Evolutionary conservation across 2,888 invertebrate genomes (phyloP).

Genomic region (Polymixis flavicincta): DNA sequence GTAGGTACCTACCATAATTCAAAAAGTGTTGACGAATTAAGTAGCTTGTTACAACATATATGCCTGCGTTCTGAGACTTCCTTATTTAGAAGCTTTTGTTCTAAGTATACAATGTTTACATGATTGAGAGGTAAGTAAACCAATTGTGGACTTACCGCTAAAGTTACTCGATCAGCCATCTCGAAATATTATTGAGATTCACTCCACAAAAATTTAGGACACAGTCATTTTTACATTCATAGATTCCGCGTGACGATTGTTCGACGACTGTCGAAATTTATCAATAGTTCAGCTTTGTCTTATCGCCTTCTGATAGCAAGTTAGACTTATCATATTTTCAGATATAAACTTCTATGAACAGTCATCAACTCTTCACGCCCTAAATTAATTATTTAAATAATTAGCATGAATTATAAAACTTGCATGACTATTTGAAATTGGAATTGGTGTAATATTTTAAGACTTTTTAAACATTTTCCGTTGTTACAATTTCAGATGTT

Average conservation of each 20-base stretch:
- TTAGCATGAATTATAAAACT: conserved; percentile 40
- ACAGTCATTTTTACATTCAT: conserved; percentile 71
- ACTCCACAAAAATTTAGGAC: conserved; percentile 71
- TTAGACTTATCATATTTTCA: conserved; percentile 76
- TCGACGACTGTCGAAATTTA: conserved; percentile 79
- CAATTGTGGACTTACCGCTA: conserved; percentile 80
- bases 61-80: conserved; percentile 4
- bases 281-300: conserved; percentile 78
- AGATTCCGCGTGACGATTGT: conserved; percentile 68
- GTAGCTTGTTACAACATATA: neutral
- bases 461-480: neutral
- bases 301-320: conserved; percentile 81
- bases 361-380: conserved; percentile 62
- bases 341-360: conserved; percentile 71
- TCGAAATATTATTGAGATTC: conserved; percentile 77
- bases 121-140: neutral
- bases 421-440: neutral
- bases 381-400: conserved; percentile 61
- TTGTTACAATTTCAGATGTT: neutral
- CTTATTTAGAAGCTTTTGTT: neutral
- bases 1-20: neutral
- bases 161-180: conserved; percentile 82
- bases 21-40: conserved; percentile 13
- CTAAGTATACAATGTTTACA: neutral
- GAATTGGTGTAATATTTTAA: neutral